phyloP scores from a whole-genome alignment of 1,140 invertebrate genomes.

The Wasmannia auropunctata region DNA sequence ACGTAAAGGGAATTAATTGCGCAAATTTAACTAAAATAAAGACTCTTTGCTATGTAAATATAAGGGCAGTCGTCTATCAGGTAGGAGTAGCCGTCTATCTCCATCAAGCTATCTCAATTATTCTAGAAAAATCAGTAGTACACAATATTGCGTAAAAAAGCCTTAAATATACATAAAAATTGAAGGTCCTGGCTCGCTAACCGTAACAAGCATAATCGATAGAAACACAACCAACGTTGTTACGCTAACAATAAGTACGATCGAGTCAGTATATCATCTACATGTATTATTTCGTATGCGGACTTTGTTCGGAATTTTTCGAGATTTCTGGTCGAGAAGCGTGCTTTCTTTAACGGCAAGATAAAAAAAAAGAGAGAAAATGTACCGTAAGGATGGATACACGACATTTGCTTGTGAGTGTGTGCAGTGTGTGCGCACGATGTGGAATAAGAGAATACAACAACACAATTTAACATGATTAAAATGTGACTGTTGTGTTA shows the following conservation, averaged over 20 bases:
- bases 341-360: neutral
- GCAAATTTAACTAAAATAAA: conserved; percentile 6
- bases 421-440: conserved; percentile 58
- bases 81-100: conserved; percentile 33
- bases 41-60: neutral
- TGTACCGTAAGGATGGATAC: conserved; percentile 49
- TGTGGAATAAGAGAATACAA: conserved; percentile 52
- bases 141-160: conserved; percentile 28
- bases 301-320: neutral
- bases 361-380: neutral
- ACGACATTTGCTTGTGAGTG: conserved; percentile 62
- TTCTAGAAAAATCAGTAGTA: conserved; percentile 37
- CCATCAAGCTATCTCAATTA: conserved; percentile 36
- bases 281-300: conserved; percentile 14
- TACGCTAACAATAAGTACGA: conserved; percentile 69
- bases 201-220: conserved; percentile 49
- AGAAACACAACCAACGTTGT: conserved; percentile 43
- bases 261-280: conserved; percentile 69
- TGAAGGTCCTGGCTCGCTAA: conserved; percentile 18
- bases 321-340: neutral
- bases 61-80: conserved; percentile 15
- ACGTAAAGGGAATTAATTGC: neutral
- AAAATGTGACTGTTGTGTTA: conserved; percentile 78
- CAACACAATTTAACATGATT: conserved; percentile 64
- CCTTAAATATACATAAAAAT: conserved; percentile 47